Evolutionary conservation across 2,797 vertebrate species (phyloP), one percentile per base, ranked within the genome.

Genomic region (Eupleurogrammus muticus): DNA sequence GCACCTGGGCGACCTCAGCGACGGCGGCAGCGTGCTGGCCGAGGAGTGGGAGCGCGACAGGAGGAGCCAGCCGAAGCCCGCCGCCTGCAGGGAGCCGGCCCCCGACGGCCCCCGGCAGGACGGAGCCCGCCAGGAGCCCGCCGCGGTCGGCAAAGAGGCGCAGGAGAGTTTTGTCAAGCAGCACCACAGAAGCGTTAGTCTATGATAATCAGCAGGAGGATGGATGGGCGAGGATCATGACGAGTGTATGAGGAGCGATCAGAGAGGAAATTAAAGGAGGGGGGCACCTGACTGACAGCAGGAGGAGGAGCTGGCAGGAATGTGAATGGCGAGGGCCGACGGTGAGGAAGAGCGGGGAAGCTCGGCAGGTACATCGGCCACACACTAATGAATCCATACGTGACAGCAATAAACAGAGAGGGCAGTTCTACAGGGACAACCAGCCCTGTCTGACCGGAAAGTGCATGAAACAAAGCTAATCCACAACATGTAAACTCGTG

Each of bases 1-100:
- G 73, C 96, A 98, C 67, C 77, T 98, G 61, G 86, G 92, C 0
- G 91, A 95, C 23, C 69, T 94, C 53, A 95, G 94, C 0, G 96
- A 97, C 0, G 90, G 91, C 0, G 79, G 93, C 46, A 97, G 96
- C 3, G 36, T 92, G n/a, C 66, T 81, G 28, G 87, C 80, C 13
- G 90, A 92, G 10, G 89, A 91, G 21, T 76, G 78, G 61, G 80
- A 88, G 12, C 63, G 38, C 1, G 66, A 75, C 14, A 92, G 89
- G 0, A 95, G 63, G 61, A 59, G 19, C 0, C 42, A 40, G 0
- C 75, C 72, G 35, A 64, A 58, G n/a, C 85, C 54, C 0, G 47
- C 32, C 23, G 69, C n/a, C n/a, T n/a, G 70, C 36, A 61, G 53
- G 28, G 13, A 66, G 20, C 34, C 42, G 40, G 49, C 17, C 20